A percentile compares a stretch with the other conserved stretches of the same genome.
These are phyloP conservation scores for Pachycephus smyrnensis DNA, from an alignment of 2,888 invertebrate species.

Conservation along the genomic window DNA sequence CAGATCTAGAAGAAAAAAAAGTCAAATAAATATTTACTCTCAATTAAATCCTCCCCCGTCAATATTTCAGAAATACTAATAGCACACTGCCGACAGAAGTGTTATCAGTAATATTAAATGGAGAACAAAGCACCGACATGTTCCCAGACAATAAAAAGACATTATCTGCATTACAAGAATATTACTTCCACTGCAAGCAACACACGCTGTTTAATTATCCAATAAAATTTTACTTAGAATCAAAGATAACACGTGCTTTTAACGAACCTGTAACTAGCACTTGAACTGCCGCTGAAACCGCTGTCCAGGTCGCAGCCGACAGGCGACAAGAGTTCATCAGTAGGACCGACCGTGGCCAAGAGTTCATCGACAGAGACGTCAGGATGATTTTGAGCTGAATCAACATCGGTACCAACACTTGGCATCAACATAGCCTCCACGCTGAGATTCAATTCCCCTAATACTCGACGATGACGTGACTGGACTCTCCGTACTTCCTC, in stretches of 20 bases:
- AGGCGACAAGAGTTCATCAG: constrained; percentile 79
- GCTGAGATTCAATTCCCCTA: constrained; percentile 88
- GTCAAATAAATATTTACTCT: not conserved
- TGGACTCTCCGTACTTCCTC: constrained; percentile 88
- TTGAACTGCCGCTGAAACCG: constrained; percentile 86
- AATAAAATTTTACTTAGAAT: not conserved
- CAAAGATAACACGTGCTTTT: not conserved
- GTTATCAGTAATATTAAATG: not conserved
- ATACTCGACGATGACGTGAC: constrained; percentile 83
- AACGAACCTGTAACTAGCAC: constrained; percentile 76
- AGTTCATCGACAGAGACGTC: constrained; percentile 73
- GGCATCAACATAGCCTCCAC: constrained; percentile 94
- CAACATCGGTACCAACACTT: constrained; percentile 65
- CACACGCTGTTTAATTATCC: not conserved
- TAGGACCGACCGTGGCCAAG: constrained; percentile 75
- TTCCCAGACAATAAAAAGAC: not conserved
- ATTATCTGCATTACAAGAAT: not conserved
- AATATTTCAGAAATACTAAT: not conserved
- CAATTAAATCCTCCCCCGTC: too few relatives aligned
- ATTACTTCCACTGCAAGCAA: not conserved
- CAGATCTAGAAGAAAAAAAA: constrained; percentile 35
- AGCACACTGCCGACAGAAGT: not conserved
- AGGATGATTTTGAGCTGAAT: constrained; percentile 60
- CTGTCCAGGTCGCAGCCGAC: constrained; percentile 82
- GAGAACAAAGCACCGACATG: not conserved